Evolutionary conservation across 2,888 invertebrate genomes (phyloP).

Genomic region (Synergus gifuensis): DNA sequence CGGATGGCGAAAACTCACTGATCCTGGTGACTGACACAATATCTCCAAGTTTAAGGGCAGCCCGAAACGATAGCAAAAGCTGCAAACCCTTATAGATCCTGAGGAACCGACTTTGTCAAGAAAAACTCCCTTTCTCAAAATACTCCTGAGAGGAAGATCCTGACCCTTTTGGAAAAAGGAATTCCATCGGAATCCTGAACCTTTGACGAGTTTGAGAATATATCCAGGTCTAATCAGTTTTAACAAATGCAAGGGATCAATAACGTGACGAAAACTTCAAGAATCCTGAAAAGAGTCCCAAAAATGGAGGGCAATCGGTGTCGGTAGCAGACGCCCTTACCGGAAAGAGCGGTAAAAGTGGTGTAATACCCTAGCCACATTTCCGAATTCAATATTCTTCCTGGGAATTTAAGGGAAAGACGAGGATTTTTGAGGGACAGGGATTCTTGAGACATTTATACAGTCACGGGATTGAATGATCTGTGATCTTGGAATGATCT

Average conservation of each 20-base stretch:
- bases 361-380: not conserved
- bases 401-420: not conserved
- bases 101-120: not conserved
- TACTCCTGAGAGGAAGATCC: conserved; percentile 8
- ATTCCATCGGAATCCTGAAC: not conserved
- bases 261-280: conserved; percentile 54
- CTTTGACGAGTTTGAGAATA: not conserved
- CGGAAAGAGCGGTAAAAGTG: conserved; percentile 19
- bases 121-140: not conserved
- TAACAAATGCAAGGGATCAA: conserved; percentile 52
- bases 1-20: conserved; percentile 78
- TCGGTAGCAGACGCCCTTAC: conserved; percentile 74
- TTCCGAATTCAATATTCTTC: conserved; percentile 30
- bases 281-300: conserved; percentile 64
- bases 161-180: conserved; percentile 5
- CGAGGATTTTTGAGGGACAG: not conserved
- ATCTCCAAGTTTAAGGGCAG: conserved; percentile 56
- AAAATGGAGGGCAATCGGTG: conserved; percentile 73
- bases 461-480: not conserved
- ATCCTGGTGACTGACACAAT: conserved; percentile 82
- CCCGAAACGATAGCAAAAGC: conserved; percentile 75
- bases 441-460: not conserved
- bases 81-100: conserved; percentile 41
- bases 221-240: not conserved
- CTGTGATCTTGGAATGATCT: not conserved